Conservation (phyloP, 1,140 invertebrate species). For the Parapsyche elsis region DNA sequence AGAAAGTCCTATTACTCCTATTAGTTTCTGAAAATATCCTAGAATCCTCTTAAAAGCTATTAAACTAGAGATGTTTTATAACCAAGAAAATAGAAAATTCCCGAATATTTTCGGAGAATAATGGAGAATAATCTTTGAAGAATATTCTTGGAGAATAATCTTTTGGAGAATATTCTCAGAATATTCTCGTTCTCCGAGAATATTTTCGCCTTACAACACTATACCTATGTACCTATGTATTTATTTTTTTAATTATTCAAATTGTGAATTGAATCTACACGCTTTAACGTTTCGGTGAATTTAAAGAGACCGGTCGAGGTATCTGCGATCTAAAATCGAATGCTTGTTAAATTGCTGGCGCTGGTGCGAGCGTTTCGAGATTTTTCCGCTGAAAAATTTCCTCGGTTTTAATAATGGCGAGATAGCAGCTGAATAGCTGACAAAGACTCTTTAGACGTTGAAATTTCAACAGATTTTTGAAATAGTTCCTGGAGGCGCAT, state of each 20-base stretch:
- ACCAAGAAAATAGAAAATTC: too few species aligned
- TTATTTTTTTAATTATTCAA: not conserved
- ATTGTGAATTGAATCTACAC: not conserved
- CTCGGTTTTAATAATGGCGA: not conserved
- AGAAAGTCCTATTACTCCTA: too few species aligned
- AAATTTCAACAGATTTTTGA: conserved; percentile 9
- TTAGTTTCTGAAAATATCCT: too few species aligned
- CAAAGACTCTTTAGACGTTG: not conserved
- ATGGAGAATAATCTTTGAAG: too few species aligned
- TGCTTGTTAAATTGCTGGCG: not conserved
- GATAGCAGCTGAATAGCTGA: conserved; percentile 10
- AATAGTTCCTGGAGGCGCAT: not conserved
- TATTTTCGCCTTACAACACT: too few species aligned
- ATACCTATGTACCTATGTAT: too few species aligned
- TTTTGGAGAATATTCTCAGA: too few species aligned
- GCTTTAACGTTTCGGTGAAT: not conserved
- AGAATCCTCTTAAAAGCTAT: too few species aligned
- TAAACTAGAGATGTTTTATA: too few species aligned
- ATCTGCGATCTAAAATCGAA: conserved; percentile 5
- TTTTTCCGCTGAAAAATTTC: not conserved
- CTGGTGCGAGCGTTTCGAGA: not conserved
- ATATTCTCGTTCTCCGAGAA: too few species aligned
- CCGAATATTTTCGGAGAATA: too few species aligned
- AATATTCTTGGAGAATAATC: too few species aligned
- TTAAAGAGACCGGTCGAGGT: not conserved